Evolutionary conservation across 2,113 vertebrate species (phyloP).

Genomic region (Axis porcinus): DNA sequence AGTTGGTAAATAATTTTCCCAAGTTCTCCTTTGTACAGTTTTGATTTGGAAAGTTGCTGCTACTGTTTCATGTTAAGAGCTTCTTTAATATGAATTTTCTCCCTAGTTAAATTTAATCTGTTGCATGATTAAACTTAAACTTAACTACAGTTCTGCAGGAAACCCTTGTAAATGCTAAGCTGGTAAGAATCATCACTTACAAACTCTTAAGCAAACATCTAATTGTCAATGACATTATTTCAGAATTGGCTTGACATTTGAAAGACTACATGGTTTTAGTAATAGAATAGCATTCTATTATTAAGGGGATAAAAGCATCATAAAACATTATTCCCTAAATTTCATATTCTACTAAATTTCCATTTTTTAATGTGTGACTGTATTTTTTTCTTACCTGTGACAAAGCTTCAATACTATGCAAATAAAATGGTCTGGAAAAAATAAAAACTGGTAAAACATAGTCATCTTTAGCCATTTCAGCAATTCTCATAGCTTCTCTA

Average conservation of each 20-base stretch:
- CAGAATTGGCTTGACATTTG: background rate
- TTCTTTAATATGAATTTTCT: background rate
- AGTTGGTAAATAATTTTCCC: background rate
- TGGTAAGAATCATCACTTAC: background rate
- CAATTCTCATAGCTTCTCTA: constrained; percentile 91
- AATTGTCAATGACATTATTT: background rate
- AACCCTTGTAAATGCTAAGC: background rate
- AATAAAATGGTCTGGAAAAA: constrained; percentile 93
- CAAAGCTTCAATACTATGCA: constrained; percentile 87
- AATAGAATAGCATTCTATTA: background rate
- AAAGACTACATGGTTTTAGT: background rate
- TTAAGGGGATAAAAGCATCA: background rate
- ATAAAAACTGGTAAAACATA: constrained; percentile 89
- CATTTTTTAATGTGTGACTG: background rate
- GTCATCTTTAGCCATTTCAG: constrained; percentile 85
- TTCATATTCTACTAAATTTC: background rate
- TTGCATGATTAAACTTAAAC: background rate
- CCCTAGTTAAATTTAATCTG: background rate
- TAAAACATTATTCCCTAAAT: background rate
- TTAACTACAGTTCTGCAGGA: background rate
- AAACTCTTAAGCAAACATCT: background rate
- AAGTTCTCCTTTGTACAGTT: background rate
- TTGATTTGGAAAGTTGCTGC: background rate
- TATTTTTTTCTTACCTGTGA: constrained; percentile 84
- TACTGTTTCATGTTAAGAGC: background rate